A percentile compares a stretch with the other conserved stretches of the same genome.
phyloP scores from a whole-genome alignment of 1,140 invertebrate species.

The Schlechtendalia chinensis region DNA sequence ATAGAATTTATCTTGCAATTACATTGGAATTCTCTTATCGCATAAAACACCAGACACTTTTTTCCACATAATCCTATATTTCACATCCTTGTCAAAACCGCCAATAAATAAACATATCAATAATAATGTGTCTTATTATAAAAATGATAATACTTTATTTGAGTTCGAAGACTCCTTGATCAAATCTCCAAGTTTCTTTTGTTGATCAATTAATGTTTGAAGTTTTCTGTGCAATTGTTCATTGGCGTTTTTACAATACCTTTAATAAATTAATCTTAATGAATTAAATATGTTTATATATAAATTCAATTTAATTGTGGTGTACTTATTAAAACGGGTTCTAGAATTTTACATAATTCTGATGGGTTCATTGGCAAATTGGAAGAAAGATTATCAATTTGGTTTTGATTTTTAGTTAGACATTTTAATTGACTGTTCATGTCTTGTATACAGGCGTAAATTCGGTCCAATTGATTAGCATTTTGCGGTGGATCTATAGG shows the following conservation, averaged over 20 bases:
- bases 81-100: too few species aligned
- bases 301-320: neutral
- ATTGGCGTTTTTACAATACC: neutral
- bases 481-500: neutral
- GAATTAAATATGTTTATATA: neutral
- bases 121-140: too few species aligned
- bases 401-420: neutral
- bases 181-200: conserved; percentile 3
- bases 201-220: conserved; percentile 1
- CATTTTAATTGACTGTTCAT: conserved; percentile 6
- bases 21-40: too few species aligned
- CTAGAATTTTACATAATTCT: neutral
- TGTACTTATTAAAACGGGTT: conserved; percentile 1
- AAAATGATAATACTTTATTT: neutral
- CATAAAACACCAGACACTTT: too few species aligned
- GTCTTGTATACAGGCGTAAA: neutral
- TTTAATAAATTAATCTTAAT: neutral
- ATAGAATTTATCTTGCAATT: too few species aligned
- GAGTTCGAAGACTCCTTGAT: neutral
- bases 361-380: neutral
- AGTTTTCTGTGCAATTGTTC: conserved; percentile 1
- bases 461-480: neutral
- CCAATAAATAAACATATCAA: too few species aligned
- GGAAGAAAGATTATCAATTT: neutral
- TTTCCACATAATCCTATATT: too few species aligned